Evolutionary conservation across 2,888 invertebrate species (phyloP).

Genomic region (Azorinus chamasolen): DNA sequence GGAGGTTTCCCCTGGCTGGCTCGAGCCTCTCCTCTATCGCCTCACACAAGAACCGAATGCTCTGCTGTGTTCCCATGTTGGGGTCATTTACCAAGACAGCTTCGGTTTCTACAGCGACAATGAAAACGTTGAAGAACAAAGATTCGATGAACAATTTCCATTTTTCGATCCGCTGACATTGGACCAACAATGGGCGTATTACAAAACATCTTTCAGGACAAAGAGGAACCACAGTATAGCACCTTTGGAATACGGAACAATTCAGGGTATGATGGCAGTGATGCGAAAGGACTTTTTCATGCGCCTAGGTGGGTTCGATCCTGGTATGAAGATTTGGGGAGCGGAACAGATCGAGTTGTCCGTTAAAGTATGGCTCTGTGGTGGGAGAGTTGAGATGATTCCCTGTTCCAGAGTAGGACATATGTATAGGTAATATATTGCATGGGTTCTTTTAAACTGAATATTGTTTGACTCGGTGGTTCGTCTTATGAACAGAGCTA

Average conservation of each 20-base stretch:
- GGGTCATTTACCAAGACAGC: slow-evolving; percentile 14
- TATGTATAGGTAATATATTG: slow-evolving; percentile 32
- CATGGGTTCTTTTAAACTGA: no score
- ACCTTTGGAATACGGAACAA: slow-evolving; percentile 23
- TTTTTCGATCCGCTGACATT: slow-evolving; percentile 32
- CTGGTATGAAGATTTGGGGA: slow-evolving; percentile 55
- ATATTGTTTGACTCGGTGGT: no score
- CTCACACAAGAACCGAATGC: slow-evolving; percentile 38
- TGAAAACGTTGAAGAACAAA: not conserved
- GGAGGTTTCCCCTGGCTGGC: slow-evolving; percentile 41
- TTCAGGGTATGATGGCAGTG: slow-evolving; percentile 47
- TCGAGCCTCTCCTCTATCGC: slow-evolving; percentile 45
- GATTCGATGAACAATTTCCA: slow-evolving; percentile 6
- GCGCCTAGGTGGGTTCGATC: slow-evolving; percentile 52
- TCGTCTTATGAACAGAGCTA: no score
- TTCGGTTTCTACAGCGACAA: not conserved
- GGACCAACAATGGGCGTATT: slow-evolving; percentile 20
- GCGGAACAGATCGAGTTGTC: slow-evolving; percentile 47
- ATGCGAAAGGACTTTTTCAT: slow-evolving; percentile 45
- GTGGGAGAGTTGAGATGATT: slow-evolving; percentile 39
- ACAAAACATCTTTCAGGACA: slow-evolving; percentile 1
- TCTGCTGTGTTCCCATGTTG: slow-evolving; percentile 31
- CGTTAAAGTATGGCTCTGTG: slow-evolving; percentile 44
- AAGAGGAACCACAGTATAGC: slow-evolving; percentile 19
- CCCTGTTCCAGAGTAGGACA: slow-evolving; percentile 42